Evolutionary conservation across 2,888 invertebrate species (phyloP).

Genomic region (Limnephilus marmoratus): DNA sequence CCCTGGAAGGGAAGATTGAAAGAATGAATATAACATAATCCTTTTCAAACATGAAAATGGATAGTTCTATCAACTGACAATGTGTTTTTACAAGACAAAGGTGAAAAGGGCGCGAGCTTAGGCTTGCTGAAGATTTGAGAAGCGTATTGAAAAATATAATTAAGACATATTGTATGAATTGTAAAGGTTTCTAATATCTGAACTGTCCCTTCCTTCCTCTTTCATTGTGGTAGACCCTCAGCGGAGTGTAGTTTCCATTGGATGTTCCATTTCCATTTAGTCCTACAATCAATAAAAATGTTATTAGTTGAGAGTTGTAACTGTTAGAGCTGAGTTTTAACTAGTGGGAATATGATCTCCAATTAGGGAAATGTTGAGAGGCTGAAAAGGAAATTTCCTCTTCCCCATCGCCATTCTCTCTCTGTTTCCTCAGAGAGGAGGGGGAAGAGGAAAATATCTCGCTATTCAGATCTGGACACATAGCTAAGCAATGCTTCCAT

Average conservation of each 20-base stretch:
- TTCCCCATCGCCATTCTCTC: no score
- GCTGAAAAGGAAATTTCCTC: background rate
- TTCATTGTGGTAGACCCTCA: slow-evolving; percentile 89
- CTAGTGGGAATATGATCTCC: background rate
- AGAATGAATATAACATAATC: background rate
- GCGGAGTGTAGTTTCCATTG: slow-evolving; percentile 86
- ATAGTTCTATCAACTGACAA: background rate
- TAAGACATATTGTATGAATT: slow-evolving; percentile 7
- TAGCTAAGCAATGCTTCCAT: background rate
- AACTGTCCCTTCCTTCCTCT: slow-evolving; percentile 89
- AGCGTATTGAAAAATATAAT: slow-evolving; percentile 48
- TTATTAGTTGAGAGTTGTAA: background rate
- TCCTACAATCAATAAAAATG: slow-evolving; percentile 73
- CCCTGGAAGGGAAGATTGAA: background rate
- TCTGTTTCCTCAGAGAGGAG: no score
- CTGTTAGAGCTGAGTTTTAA: background rate
- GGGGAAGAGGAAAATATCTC: background rate
- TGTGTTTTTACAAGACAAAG: background rate
- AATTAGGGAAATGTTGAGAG: background rate
- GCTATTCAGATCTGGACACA: background rate
- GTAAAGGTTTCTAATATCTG: slow-evolving; percentile 80
- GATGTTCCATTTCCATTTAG: slow-evolving; percentile 79
- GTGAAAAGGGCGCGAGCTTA: background rate
- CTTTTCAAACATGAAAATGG: slow-evolving; percentile 2
- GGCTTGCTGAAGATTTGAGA: background rate